These are phyloP conservation scores for Siphlonurus alternatus DNA, from an alignment of 2,888 invertebrate species.

Conservation along the genomic window DNA sequence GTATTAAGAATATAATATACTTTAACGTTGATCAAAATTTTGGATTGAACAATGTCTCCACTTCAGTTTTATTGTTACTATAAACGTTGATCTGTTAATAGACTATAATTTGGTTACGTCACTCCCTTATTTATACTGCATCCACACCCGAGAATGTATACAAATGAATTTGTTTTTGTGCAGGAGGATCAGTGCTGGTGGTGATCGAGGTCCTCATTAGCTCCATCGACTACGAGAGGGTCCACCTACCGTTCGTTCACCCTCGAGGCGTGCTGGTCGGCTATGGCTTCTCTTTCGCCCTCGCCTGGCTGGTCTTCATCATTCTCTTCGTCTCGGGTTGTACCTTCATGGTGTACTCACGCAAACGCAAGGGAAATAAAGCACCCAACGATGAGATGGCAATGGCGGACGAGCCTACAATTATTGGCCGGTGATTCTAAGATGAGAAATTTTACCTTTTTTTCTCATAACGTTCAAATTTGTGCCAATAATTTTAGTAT, in stretches of 20 bases:
- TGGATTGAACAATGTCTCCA: too few species aligned
- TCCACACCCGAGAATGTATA: too few species aligned
- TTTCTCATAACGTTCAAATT: too few species aligned
- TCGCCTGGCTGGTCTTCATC: constrained; percentile 63
- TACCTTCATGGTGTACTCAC: constrained; percentile 62
- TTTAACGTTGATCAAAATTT: too few species aligned
- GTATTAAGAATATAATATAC: too few species aligned
- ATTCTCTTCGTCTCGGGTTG: constrained; percentile 48
- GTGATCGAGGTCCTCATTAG: constrained; percentile 66
- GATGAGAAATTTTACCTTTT: neutral
- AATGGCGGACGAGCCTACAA: constrained; percentile 71
- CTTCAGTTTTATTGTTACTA: too few species aligned
- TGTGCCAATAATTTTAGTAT: neutral
- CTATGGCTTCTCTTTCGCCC: constrained; percentile 53
- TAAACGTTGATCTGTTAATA: too few species aligned
- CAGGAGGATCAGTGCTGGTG: constrained; percentile 62
- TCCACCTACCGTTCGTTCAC: constrained; percentile 44
- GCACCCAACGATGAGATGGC: constrained; percentile 68
- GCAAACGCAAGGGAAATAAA: constrained; percentile 69
- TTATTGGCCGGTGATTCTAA: constrained; percentile 41
- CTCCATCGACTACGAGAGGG: constrained; percentile 50
- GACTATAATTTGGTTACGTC: too few species aligned
- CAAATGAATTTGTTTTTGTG: too few species aligned
- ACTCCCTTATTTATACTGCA: too few species aligned
- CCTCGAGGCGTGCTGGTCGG: constrained; percentile 46